Conservation (phyloP, 64 coral and sea anemone species). For the Platygyra sinensis region DNA sequence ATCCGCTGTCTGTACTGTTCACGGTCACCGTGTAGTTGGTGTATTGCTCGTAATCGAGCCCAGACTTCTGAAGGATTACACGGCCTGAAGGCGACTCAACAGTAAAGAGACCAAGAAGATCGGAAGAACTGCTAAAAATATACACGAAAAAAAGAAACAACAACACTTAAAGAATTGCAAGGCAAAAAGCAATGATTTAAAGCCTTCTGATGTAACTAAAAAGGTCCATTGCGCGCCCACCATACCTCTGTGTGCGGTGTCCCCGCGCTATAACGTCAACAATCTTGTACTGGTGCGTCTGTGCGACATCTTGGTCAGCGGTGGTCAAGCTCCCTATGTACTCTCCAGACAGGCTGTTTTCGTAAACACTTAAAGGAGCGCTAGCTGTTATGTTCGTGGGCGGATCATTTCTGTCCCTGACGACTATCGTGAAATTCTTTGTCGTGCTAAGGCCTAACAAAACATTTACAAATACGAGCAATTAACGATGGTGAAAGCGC, state of each 20-base stretch:
- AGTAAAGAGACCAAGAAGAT: constrained; percentile 43
- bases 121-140: background rate
- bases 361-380: constrained; percentile 50
- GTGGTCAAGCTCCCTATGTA: constrained; percentile 53
- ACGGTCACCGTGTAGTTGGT: constrained; percentile 67
- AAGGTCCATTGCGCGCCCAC: background rate
- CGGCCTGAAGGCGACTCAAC: constrained; percentile 70
- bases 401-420: constrained; percentile 77
- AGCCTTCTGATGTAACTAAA: background rate
- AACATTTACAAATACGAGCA: background rate
- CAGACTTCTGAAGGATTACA: constrained; percentile 47
- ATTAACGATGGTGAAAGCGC: background rate
- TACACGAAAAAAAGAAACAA: background rate
- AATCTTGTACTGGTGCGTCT: constrained; percentile 70
- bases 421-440: constrained; percentile 75
- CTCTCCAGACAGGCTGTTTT: constrained; percentile 69
- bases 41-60: constrained; percentile 70
- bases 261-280: constrained; percentile 48
- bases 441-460: constrained; percentile 73
- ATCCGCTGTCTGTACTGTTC: constrained; percentile 76
- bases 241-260: constrained; percentile 3
- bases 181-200: background rate
- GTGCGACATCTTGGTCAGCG: constrained; percentile 61
- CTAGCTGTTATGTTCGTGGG: constrained; percentile 64
- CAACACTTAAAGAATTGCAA: background rate